These are phyloP conservation scores for Pseudorhombus dupliciocellatus DNA, from an alignment of 2,113 vertebrate species.

Conservation along the genomic window DNA sequence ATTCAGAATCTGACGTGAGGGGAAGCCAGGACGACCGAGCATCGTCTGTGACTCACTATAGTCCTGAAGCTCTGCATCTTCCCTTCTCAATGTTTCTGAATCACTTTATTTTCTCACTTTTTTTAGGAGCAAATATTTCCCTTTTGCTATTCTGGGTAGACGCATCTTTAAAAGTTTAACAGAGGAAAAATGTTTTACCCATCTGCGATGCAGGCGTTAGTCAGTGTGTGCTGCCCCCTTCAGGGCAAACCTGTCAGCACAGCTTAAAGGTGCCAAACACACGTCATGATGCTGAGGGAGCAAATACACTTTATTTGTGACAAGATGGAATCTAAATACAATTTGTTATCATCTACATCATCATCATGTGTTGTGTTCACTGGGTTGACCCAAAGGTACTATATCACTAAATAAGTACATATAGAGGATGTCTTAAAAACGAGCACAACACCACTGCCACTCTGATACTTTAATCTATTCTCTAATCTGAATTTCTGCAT, in stretches of 20 bases:
- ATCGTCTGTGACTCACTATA: not conserved
- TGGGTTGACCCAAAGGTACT: not conserved
- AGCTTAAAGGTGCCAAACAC: not conserved
- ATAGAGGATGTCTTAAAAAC: not conserved
- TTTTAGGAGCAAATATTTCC: not conserved
- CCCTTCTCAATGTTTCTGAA: not conserved
- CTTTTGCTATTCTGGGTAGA: not conserved
- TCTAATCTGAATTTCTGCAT: no score
- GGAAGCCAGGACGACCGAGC: slow-evolving; percentile 5
- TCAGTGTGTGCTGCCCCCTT: slow-evolving; percentile 52
- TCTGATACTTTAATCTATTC: no score
- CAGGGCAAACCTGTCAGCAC: slow-evolving; percentile 8
- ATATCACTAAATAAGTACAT: not conserved
- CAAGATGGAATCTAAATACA: not conserved
- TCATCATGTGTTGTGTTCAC: not conserved
- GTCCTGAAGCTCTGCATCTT: not conserved
- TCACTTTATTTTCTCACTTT: not conserved
- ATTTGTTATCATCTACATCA: not conserved
- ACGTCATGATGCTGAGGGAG: not conserved
- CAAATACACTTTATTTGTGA: slow-evolving; percentile 21
- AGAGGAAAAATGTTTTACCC: not conserved
- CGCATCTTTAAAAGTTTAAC: not conserved
- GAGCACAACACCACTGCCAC: no score
- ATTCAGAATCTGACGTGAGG: not conserved
- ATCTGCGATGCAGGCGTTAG: slow-evolving; percentile 6